These are phyloP conservation scores for Calosoma granatense DNA, from an alignment of 1,140 invertebrate species.

Conservation along the genomic window DNA sequence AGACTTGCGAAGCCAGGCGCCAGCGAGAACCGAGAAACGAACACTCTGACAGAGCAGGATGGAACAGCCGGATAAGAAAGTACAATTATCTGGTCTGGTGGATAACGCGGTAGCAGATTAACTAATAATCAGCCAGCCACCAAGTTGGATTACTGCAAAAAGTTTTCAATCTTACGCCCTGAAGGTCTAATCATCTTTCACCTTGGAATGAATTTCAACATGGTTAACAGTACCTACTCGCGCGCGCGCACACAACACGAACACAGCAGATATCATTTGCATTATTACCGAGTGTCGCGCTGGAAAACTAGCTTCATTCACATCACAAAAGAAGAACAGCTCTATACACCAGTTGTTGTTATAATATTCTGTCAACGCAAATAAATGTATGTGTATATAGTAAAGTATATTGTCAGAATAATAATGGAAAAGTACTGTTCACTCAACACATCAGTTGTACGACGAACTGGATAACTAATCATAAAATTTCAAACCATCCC, in stretches of 20 bases:
- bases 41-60: neutral
- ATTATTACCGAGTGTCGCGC: neutral
- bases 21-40: neutral
- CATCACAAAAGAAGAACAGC: no score
- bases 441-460: no score
- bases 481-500: no score
- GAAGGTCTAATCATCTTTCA: conserved; percentile 1
- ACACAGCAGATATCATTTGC: neutral
- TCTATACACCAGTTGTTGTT: no score
- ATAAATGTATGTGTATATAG: no score
- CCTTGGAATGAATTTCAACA: neutral
- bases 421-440: no score
- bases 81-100: conserved; percentile 17
- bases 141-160: conserved; percentile 2
- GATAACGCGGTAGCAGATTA: conserved; percentile 11
- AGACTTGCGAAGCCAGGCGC: neutral
- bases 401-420: no score
- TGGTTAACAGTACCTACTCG: neutral
- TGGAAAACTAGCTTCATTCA: no score
- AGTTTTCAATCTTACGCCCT: conserved; percentile 7
- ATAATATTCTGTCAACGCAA: no score
- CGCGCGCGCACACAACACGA: neutral
- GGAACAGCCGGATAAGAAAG: conserved; percentile 11
- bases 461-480: no score
- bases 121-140: conserved; percentile 3